Evolutionary conservation across 2,797 vertebrate genomes (phyloP), one percentile per base, ranked within the genome.

Genomic region (Melanotaenia pygmaea): DNA sequence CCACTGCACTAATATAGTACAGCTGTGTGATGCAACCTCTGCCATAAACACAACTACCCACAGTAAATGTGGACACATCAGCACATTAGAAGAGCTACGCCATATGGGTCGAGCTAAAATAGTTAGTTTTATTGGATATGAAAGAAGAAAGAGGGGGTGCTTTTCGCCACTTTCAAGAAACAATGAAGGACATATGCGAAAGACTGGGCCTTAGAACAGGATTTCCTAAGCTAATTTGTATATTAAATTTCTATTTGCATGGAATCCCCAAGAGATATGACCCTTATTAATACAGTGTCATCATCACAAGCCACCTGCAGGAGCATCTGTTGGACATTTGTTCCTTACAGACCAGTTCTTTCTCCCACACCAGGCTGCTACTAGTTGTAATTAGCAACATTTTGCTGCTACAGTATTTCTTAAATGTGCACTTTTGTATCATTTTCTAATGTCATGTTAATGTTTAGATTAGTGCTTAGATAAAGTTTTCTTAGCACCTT

Each of bases 11-110:
- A 79, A 85, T 82, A 88, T 79, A 79, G 76, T 63, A 51, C 38
- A 83, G 87, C 72, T 57, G 58, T 24, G 68, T 14, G 30, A 74
- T 65, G 53, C 67, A 79, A 77, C 86, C 83, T 81, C 77, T 89
- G 89, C 82, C 86, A 80, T 70, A 72, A 88, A 82, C 74, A 76
- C 80, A 82, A 75, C 80, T 73, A 86, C 81, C 86, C 57, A 82
- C 73, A 59, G 71, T 59, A 77, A 90, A 92, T 89, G 80, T 85
- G 81, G 81, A 82, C 81, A 88, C 83, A 89, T 93, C 90, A 92
- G 91, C 91, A 91, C 81, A 87, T 91, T 87, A 84, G n/a, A 61
- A 73, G 53, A 64, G 68, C 67, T 37, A 45, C 61, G 58, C 60
- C 69, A 77, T 80, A 79, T 72, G 77, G 53, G 57, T 54, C 11